Evolutionary conservation across 2,888 invertebrate genomes (phyloP), one percentile per base, ranked within the genome.

Genomic region (Cremastobaeus sp.): DNA sequence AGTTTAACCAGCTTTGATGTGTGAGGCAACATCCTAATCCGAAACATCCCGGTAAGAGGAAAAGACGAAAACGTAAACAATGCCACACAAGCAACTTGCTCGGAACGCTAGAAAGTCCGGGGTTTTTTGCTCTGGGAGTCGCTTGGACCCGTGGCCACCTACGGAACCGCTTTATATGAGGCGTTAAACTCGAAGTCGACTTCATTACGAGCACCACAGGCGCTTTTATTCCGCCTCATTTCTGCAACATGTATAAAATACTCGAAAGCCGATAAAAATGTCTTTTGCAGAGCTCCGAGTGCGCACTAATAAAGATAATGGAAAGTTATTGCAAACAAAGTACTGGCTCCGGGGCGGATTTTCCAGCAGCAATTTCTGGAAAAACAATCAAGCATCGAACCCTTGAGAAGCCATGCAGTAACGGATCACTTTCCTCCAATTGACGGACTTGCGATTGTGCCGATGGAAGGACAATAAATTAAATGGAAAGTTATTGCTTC

Each of bases 11-110:
- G 34, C 43, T 21, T 34, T 50, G 41, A 62, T 62, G 52, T 43
- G 52, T 52, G 52, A 64, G 43, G 11, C 21, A 32, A 41, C 20
- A 32, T 21, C 21, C 41, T 9, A 32, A 3, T 6, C 52, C 6
- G n/a, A 50, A 65, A 54, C 47, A 54, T 12, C 45, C 11, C 14
- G 28, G 0, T 45, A 18, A 45, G 54, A 28, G 37, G 37, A 45
- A 65, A 65, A 65, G 54, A 65, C 54, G 65, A 65, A 65, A 65
- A 54, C 54, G 35, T 47, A 65, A 65, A 65, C 54, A 54, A 6
- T 43, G 4, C 45, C 20, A 54, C 65, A 54, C 45, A 45, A 54
- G 54, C 65, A 65, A 54, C 54, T 65, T 65, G 65, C 54, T 17
- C 25, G 30, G 65, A 54, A 54, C 35, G 65, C 54, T 65, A 65